These are phyloP conservation scores for Sinella curviseta DNA, from an alignment of 1,140 invertebrate genomes.

Conservation along the genomic window DNA sequence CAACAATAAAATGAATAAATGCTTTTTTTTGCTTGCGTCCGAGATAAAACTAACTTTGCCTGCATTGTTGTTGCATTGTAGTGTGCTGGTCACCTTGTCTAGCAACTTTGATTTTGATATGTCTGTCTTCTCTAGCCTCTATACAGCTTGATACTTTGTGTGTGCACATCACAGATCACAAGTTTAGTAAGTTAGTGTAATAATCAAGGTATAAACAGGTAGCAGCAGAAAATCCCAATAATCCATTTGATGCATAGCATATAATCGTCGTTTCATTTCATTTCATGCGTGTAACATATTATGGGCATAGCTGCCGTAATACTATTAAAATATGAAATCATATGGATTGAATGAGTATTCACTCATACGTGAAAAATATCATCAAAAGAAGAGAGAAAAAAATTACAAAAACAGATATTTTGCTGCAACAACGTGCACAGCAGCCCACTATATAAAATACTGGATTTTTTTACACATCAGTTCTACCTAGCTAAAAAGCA, in stretches of 20 bases:
- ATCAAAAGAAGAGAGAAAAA: background rate
- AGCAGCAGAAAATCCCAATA: background rate
- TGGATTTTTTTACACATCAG: too few species aligned
- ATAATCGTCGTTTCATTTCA: background rate
- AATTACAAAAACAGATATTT: background rate
- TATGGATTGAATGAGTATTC: background rate
- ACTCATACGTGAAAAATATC: too few species aligned
- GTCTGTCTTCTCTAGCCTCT: too few species aligned
- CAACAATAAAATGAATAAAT: background rate
- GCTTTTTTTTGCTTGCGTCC: background rate
- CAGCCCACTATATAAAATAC: background rate
- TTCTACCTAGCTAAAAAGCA: too few species aligned
- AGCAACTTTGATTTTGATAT: background rate
- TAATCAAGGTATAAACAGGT: too few species aligned
- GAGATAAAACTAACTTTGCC: background rate
- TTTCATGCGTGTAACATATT: background rate
- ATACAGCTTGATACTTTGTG: too few species aligned
- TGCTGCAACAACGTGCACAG: background rate
- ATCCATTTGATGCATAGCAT: background rate
- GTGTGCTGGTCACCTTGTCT: slow-evolving; percentile 12
- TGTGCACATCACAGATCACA: too few species aligned
- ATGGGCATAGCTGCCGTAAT: too few species aligned
- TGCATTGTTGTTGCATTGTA: too few species aligned
- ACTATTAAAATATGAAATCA: too few species aligned
- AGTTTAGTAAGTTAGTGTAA: too few species aligned